phyloP scores from a whole-genome alignment of 2,888 invertebrate species.

The Idaea dimidiata region DNA sequence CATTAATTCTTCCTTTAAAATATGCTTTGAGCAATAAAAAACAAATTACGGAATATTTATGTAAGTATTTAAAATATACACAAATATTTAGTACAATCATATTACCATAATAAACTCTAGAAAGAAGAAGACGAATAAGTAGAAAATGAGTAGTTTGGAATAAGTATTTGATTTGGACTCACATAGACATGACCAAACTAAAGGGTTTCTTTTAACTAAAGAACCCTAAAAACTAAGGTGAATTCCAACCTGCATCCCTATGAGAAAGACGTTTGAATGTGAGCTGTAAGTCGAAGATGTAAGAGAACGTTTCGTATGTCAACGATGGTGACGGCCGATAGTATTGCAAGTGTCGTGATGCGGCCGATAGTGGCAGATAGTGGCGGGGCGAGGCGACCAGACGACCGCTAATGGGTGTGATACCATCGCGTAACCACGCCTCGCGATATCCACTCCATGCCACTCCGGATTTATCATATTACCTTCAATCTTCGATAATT shows the following conservation, averaged over 20 bases:
- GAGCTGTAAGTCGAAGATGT: slow-evolving; percentile 24
- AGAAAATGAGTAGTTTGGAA: too few relatives aligned
- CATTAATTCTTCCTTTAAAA: too few relatives aligned
- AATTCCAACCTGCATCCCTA: slow-evolving; percentile 42
- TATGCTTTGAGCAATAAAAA: too few relatives aligned
- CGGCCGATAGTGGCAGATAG: slow-evolving; percentile 49
- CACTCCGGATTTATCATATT: slow-evolving; percentile 6
- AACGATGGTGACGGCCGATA: slow-evolving; percentile 43
- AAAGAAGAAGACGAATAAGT: too few relatives aligned
- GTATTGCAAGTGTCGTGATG: slow-evolving; percentile 50
- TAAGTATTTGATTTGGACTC: too few relatives aligned
- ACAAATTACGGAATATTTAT: too few relatives aligned
- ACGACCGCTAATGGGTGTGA: slow-evolving; percentile 73
- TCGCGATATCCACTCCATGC: slow-evolving; percentile 37
- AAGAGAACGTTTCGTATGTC: slow-evolving; percentile 29
- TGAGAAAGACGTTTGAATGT: slow-evolving; percentile 24
- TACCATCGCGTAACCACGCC: slow-evolving; percentile 76
- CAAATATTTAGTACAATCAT: too few relatives aligned
- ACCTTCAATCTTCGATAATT: neutral
- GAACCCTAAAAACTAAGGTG: slow-evolving; percentile 39
- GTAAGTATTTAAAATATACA: too few relatives aligned
- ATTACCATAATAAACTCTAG: too few relatives aligned
- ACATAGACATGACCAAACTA: too few relatives aligned
- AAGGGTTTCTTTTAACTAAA: too few relatives aligned
- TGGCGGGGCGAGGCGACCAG: slow-evolving; percentile 68